A percentile compares a stretch with the other conserved stretches of the same genome.
These are phyloP conservation scores for Megaceryle maxima DNA, from an alignment of 2,113 vertebrate genomes.

Conservation along the genomic window DNA sequence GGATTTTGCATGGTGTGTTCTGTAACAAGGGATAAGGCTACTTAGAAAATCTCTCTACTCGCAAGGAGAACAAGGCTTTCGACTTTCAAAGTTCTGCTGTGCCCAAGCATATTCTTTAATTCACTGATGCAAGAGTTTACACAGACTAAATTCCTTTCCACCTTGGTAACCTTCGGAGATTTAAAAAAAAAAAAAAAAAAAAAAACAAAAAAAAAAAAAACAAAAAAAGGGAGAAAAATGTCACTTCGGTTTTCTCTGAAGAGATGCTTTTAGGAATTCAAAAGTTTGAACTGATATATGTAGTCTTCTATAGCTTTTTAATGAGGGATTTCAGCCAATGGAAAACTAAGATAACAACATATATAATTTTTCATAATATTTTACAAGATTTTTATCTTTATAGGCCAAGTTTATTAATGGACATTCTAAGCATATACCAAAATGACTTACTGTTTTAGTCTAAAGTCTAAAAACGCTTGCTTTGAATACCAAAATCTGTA, in stretches of 20 bases:
- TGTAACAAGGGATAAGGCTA: neutral
- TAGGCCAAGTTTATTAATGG: neutral
- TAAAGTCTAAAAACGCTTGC: neutral
- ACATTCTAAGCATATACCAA: neutral
- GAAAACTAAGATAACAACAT: neutral
- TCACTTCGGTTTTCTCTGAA: neutral
- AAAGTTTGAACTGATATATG: neutral
- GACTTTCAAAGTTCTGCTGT: neutral
- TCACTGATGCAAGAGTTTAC: neutral
- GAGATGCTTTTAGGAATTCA: neutral
- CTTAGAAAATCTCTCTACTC: neutral
- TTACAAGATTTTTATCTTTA: neutral
- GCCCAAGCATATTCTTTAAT: neutral
- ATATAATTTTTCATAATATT: neutral
- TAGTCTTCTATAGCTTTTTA: neutral
- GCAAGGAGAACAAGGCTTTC: neutral
- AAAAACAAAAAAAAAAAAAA: neutral
- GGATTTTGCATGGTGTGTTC: neutral
- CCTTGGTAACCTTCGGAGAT: neutral
- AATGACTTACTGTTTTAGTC: neutral
- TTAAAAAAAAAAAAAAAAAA: neutral
- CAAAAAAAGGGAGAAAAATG: neutral
- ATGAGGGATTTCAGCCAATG: neutral
- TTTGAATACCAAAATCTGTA: neutral
- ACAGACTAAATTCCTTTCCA: neutral